Conservation (phyloP, 2,888 invertebrate genomes). For the Stenodema calcarata region DNA sequence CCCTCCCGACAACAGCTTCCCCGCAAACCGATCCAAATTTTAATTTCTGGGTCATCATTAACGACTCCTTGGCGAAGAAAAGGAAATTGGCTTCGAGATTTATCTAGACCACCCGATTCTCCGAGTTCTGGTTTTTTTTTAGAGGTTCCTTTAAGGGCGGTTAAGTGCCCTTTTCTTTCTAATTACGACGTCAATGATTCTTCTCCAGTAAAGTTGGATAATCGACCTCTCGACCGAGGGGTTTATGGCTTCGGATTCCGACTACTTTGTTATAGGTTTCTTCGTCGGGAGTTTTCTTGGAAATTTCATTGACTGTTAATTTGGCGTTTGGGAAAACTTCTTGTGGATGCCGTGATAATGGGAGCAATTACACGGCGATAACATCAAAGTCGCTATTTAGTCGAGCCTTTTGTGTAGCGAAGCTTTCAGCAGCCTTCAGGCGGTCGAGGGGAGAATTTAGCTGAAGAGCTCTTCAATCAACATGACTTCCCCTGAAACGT, state of each 20-base stretch:
- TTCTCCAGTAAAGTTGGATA: neutral
- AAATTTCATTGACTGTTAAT: neutral
- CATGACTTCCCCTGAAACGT: too few relatives aligned
- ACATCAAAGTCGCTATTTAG: too few relatives aligned
- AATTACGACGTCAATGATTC: neutral
- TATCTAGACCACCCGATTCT: neutral
- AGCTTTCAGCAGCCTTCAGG: too few relatives aligned
- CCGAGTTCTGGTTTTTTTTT: neutral
- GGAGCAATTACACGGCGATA: too few relatives aligned
- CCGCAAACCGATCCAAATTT: neutral
- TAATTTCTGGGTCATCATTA: constrained; percentile 20
- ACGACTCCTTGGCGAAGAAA: neutral
- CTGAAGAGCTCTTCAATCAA: too few relatives aligned
- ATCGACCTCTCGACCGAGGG: neutral
- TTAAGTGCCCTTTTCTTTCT: neutral
- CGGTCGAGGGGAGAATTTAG: too few relatives aligned
- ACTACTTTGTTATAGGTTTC: neutral
- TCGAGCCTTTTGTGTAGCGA: too few relatives aligned
- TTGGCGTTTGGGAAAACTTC: neutral
- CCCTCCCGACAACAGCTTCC: neutral
- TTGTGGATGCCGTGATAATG: too few relatives aligned
- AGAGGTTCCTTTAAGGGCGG: neutral
- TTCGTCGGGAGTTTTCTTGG: neutral
- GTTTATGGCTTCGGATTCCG: neutral
- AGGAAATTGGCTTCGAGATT: neutral